Evolutionary conservation across 2,888 invertebrate genomes (phyloP).

Genomic region (Romanomermis culicivorax): DNA sequence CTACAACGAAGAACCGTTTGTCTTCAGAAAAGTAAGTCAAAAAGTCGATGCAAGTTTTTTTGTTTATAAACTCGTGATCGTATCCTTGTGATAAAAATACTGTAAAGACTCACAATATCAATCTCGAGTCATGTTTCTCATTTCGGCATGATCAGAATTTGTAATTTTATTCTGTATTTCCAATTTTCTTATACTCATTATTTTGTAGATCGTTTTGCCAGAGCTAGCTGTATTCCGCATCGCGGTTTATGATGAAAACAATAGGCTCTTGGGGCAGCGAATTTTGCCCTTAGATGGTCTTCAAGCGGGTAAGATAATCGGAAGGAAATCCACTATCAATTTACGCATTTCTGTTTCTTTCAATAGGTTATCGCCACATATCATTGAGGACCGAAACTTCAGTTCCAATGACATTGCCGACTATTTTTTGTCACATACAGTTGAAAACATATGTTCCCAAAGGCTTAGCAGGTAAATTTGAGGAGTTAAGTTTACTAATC

Average conservation of each 20-base stretch:
- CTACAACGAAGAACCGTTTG: slow-evolving; percentile 92
- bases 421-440: slow-evolving; percentile 95
- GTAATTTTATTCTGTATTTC: too few relatives aligned
- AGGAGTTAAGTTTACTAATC: too few relatives aligned
- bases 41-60: too few relatives aligned
- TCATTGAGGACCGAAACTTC: slow-evolving; percentile 92
- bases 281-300: slow-evolving; percentile 91
- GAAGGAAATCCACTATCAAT: neutral
- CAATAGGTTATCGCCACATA: slow-evolving; percentile 73
- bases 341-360: neutral
- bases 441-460: slow-evolving; percentile 98
- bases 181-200: too few relatives aligned
- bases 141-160: too few relatives aligned
- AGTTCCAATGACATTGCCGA: slow-evolving; percentile 93
- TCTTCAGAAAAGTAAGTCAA: slow-evolving; percentile 81
- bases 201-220: slow-evolving; percentile 74
- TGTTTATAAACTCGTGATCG: too few relatives aligned
- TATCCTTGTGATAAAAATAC: too few relatives aligned
- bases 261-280: slow-evolving; percentile 80
- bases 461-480: slow-evolving; percentile 71
- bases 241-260: slow-evolving; percentile 94
- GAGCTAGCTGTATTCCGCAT: slow-evolving; percentile 89
- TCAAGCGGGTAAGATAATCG: slow-evolving; percentile 43
- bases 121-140: too few relatives aligned
- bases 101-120: too few relatives aligned